Evolutionary conservation across 1,140 invertebrate genomes (phyloP).

Genomic region (Latrodectus geometricus): DNA sequence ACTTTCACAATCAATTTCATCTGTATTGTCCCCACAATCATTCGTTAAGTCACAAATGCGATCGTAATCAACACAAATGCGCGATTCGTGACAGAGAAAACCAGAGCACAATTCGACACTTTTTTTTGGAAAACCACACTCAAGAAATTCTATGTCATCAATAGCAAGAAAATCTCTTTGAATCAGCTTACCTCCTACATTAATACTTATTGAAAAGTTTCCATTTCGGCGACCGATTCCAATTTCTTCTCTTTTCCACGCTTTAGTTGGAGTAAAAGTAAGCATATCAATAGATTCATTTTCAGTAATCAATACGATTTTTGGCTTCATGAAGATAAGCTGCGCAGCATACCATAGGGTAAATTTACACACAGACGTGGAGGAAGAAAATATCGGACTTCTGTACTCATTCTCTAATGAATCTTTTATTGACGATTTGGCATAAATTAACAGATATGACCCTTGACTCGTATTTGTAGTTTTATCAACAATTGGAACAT

Average conservation of each 20-base stretch:
- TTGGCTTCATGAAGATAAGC: neutral
- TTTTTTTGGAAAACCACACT: slow-evolving; percentile 67
- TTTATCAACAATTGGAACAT: slow-evolving; percentile 6
- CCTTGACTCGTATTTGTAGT: slow-evolving; percentile 15
- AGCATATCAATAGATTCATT: slow-evolving; percentile 2
- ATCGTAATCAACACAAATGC: slow-evolving; percentile 44
- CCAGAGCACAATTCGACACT: slow-evolving; percentile 60
- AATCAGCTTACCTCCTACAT: neutral
- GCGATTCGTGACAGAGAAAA: slow-evolving; percentile 66
- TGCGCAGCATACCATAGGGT: slow-evolving; percentile 19
- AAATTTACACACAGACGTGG: slow-evolving; percentile 25
- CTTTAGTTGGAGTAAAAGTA: neutral
- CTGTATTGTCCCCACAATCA: slow-evolving; percentile 69
- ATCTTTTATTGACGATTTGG: neutral
- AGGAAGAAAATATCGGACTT: slow-evolving; percentile 12
- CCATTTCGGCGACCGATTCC: slow-evolving; percentile 33
- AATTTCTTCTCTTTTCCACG: slow-evolving; percentile 43
- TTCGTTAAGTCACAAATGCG: slow-evolving; percentile 67
- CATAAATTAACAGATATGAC: slow-evolving; percentile 17
- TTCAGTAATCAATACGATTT: neutral
- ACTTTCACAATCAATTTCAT: slow-evolving; percentile 66
- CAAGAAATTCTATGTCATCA: slow-evolving; percentile 68
- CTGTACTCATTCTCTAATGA: neutral
- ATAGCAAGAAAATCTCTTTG: slow-evolving; percentile 65
- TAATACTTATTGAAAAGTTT: slow-evolving; percentile 16